Conservation (phyloP, 2,797 vertebrate species). For the Odontamblyopus rebecca region DNA sequence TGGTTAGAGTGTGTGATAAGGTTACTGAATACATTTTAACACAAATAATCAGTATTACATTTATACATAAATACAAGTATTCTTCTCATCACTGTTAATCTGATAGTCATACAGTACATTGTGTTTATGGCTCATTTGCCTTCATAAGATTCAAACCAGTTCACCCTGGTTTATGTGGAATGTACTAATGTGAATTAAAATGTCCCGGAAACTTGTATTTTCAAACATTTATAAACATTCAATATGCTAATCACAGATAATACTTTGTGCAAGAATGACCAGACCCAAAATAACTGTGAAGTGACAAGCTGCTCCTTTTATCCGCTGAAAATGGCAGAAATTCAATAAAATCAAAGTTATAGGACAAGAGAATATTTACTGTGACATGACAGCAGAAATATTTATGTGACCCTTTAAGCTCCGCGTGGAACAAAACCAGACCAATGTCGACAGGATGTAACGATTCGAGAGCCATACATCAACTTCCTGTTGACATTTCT, state of each 20-base stretch:
- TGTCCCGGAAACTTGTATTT: neutral
- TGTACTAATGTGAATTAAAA: neutral
- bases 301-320: neutral
- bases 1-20: too few species aligned
- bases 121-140: too few species aligned
- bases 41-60: too few species aligned
- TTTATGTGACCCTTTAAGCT: neutral
- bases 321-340: neutral
- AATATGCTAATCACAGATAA: neutral
- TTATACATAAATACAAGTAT: too few species aligned
- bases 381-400: constrained; percentile 4
- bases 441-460: constrained; percentile 27
- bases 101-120: too few species aligned
- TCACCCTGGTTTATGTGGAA: neutral
- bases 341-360: neutral
- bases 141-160: neutral
- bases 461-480: constrained; percentile 20
- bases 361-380: neutral
- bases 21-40: too few species aligned
- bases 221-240: too few species aligned
- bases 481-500: constrained; percentile 31
- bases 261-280: neutral
- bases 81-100: too few species aligned
- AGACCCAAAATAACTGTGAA: neutral
- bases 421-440: constrained; percentile 26